Evolutionary conservation across 1,140 invertebrate species (phyloP).

Genomic region (Tetranychus urticae): DNA sequence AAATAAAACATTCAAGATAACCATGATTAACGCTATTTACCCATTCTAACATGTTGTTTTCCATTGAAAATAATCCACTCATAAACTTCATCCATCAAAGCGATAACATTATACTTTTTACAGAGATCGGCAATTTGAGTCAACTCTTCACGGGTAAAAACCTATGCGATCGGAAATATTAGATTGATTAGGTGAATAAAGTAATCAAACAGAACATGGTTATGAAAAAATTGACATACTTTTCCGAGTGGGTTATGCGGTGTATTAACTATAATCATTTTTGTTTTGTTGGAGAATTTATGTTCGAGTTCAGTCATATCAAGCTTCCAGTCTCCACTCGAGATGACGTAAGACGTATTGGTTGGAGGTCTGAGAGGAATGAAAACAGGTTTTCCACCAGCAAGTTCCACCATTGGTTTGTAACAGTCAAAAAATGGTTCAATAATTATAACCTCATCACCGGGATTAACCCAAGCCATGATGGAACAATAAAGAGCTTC

Average conservation of each 20-base stretch:
- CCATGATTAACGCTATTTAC: slow-evolving; percentile 26
- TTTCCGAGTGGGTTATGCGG: slow-evolving; percentile 88
- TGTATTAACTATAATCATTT: slow-evolving; percentile 80
- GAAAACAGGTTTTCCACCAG: slow-evolving; percentile 60
- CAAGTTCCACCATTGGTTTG: slow-evolving; percentile 64
- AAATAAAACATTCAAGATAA: neutral
- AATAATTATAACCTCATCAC: slow-evolving; percentile 55
- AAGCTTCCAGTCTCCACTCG: slow-evolving; percentile 65
- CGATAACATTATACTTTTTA: slow-evolving; percentile 70
- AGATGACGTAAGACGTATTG: slow-evolving; percentile 13
- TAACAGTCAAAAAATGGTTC: slow-evolving; percentile 97
- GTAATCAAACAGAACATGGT: neutral
- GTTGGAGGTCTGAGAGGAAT: slow-evolving; percentile 42
- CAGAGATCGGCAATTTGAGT: slow-evolving; percentile 57
- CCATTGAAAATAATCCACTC: slow-evolving; percentile 82
- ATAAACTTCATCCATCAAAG: slow-evolving; percentile 86
- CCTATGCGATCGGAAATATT: slow-evolving; percentile 14
- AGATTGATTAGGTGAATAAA: slow-evolving; percentile 8
- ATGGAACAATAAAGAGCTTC: slow-evolving; percentile 24
- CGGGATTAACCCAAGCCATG: slow-evolving; percentile 23
- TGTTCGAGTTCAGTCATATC: slow-evolving; percentile 51
- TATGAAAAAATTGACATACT: slow-evolving; percentile 25
- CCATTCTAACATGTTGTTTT: slow-evolving; percentile 61
- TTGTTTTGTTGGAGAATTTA: slow-evolving; percentile 67
- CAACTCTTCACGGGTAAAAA: slow-evolving; percentile 27